Evolutionary conservation across 2,113 vertebrate species (phyloP).

Genomic region (Anoplopoma fimbria): DNA sequence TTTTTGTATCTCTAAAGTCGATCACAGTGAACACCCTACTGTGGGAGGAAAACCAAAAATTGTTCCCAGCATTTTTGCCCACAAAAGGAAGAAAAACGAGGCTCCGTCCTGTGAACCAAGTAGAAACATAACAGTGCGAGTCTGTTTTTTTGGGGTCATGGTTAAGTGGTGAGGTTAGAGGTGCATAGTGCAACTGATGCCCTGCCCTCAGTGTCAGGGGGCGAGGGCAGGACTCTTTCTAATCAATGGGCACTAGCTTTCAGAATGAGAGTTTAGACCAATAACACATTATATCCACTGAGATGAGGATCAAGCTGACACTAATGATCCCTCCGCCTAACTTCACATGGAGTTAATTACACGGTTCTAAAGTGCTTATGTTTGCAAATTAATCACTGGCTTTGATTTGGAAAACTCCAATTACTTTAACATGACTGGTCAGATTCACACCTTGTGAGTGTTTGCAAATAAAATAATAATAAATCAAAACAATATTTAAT

Average conservation of each 20-base stretch:
- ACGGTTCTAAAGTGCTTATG: constrained; percentile 9
- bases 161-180: constrained; percentile 63
- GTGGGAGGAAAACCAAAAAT: background rate
- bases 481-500: background rate
- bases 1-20: background rate
- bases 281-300: constrained; percentile 25
- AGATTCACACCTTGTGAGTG: no score
- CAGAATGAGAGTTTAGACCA: background rate
- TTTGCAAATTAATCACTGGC: constrained; percentile 19
- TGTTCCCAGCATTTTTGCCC: background rate
- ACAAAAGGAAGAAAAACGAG: background rate
- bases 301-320: constrained; percentile 16
- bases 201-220: constrained; percentile 34
- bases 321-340: background rate
- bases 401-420: background rate
- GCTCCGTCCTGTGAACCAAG: constrained; percentile 33
- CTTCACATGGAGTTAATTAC: constrained; percentile 27
- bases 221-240: constrained; percentile 36
- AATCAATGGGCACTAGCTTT: constrained; percentile 42
- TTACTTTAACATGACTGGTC: background rate
- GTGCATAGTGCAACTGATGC: constrained; percentile 25
- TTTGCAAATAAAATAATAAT: background rate
- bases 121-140: background rate
- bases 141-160: constrained; percentile 44
- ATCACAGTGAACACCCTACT: background rate